Percentiles rank a stretch among this genome's conserved stretches.
These are phyloP conservation scores for Prunella strophiata DNA, from an alignment of 2,797 vertebrate species.

Conservation along the genomic window DNA sequence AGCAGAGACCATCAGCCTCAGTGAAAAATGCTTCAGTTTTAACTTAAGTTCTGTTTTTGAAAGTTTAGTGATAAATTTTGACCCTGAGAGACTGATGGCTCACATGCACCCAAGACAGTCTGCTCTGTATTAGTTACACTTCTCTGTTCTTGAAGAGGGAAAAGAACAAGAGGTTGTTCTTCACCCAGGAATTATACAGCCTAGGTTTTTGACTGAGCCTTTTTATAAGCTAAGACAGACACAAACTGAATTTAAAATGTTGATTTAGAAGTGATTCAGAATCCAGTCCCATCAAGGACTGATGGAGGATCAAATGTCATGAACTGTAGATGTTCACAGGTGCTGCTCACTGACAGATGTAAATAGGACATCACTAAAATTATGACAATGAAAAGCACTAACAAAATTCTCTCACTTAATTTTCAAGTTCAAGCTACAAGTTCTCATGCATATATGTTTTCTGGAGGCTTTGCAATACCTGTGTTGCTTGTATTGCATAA, in stretches of 20 bases:
- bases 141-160: neutral
- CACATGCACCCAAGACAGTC: neutral
- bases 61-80: neutral
- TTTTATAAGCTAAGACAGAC: neutral
- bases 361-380: neutral
- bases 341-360: neutral
- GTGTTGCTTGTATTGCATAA: neutral
- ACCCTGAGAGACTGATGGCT: neutral
- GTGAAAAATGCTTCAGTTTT: neutral
- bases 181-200: neutral
- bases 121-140: neutral
- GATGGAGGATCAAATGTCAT: neutral
- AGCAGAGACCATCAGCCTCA: neutral
- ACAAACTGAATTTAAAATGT: neutral
- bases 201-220: neutral
- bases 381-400: neutral
- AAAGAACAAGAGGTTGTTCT: neutral
- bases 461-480: neutral
- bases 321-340: neutral
- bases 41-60: neutral
- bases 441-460: neutral
- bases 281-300: neutral
- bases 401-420: neutral
- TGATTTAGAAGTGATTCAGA: neutral
- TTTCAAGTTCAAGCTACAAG: neutral